phyloP scores from a whole-genome alignment of 2,888 invertebrate species.

The Balanococcus diminutus region DNA sequence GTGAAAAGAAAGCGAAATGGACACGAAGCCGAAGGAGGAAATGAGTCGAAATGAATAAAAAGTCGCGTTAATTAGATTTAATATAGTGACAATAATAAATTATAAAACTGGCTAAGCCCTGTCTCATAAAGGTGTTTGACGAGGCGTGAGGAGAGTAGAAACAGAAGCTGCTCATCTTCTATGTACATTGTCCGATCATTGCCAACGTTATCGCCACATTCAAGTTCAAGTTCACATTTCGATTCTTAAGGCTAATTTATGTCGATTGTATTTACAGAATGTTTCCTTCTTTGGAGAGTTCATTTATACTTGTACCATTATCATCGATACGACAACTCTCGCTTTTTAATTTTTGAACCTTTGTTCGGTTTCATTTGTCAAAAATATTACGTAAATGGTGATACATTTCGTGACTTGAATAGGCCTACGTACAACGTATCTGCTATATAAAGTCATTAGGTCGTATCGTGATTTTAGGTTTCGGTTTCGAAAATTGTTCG shows the following conservation, averaged over 20 bases:
- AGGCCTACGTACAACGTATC: not conserved
- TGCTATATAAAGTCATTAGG: not conserved
- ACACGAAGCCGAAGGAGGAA: not conserved
- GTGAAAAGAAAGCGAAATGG: conserved; percentile 34
- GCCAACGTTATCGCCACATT: not conserved
- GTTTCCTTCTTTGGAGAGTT: not conserved
- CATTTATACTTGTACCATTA: not conserved
- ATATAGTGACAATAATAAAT: not conserved
- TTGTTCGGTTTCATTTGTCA: not conserved
- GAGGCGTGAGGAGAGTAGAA: not conserved
- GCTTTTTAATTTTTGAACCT: not conserved
- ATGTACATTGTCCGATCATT: not conserved
- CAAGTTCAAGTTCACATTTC: conserved; percentile 30
- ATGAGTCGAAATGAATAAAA: conserved; percentile 16
- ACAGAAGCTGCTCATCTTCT: not conserved
- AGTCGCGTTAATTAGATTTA: conserved; percentile 25
- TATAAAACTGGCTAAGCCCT: no score
- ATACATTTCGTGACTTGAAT: not conserved
- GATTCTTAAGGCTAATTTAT: no score
- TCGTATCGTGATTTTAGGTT: conserved; percentile 5
- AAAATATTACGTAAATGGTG: not conserved
- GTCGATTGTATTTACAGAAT: no score
- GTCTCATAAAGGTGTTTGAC: no score
- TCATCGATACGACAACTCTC: not conserved
- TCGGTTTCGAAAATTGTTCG: not conserved